Conservation (phyloP, 2,113 vertebrate genomes). For the Dasyurus viverrinus region DNA sequence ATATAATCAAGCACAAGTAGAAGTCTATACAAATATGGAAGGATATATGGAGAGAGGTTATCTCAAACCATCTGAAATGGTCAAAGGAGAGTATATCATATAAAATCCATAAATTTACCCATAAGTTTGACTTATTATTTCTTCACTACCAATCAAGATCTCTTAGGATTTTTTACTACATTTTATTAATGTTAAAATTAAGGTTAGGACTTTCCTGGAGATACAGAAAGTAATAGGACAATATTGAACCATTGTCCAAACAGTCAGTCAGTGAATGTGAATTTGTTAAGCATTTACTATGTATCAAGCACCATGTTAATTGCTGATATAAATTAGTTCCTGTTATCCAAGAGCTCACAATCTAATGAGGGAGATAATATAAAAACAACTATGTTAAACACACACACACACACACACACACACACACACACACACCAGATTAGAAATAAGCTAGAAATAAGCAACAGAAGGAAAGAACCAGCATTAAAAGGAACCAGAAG, state of each 20-base stretch:
- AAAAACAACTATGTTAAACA: not conserved
- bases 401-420: not conserved
- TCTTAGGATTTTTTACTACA: not conserved
- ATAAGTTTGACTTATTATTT: not conserved
- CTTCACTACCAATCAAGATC: not conserved
- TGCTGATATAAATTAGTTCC: not conserved
- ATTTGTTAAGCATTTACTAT: not conserved
- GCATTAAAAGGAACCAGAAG: not conserved
- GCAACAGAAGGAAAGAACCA: not conserved
- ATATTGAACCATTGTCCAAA: not conserved
- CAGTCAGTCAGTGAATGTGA: not conserved
- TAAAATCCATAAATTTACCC: not conserved
- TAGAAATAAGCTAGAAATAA: not conserved
- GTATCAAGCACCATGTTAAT: not conserved
- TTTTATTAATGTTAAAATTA: not conserved
- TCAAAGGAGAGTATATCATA: not conserved
- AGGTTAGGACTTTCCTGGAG: not conserved
- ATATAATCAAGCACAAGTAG: not conserved
- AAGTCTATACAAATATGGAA: not conserved
- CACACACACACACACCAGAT: too few relatives aligned
- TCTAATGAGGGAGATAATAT: not conserved
- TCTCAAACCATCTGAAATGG: not conserved
- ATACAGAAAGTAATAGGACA: not conserved
- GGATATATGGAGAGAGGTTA: not conserved
- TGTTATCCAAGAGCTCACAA: not conserved